Percentiles rank a stretch among this genome's conserved stretches.
Evolutionary conservation across 37 sponge, comb jelly and placozoan species (phyloP).

Genomic region (Mnemiopsis leidyi): DNA sequence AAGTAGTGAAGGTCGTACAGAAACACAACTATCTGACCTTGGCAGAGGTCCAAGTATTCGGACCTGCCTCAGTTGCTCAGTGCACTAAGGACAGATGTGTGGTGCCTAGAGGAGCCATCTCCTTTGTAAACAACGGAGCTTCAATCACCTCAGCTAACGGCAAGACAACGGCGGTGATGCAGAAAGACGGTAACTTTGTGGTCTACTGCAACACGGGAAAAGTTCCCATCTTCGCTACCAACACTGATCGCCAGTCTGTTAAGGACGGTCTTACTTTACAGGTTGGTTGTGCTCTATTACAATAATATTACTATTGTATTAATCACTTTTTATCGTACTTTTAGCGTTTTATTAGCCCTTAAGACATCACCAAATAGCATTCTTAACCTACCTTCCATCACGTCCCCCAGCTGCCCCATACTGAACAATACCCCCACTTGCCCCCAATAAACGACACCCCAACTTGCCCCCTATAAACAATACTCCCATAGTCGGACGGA

Average conservation of each 20-base stretch:
- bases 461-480: too few relatives aligned
- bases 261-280: background rate
- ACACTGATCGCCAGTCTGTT: background rate
- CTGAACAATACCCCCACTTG: too few relatives aligned
- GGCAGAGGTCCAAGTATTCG: conserved; percentile 13
- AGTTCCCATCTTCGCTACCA: background rate
- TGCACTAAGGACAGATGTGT: background rate
- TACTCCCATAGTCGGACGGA: background rate
- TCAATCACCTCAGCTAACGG: background rate
- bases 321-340: too few relatives aligned
- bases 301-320: too few relatives aligned
- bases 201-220: background rate
- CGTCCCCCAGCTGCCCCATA: too few relatives aligned
- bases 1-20: background rate
- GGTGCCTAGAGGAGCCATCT: background rate
- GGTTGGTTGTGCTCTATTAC: background rate
- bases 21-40: background rate
- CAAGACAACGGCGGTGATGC: background rate
- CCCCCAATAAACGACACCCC: too few relatives aligned
- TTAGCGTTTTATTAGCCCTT: too few relatives aligned
- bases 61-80: background rate
- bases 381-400: too few relatives aligned
- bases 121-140: background rate
- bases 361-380: too few relatives aligned
- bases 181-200: background rate